These are phyloP conservation scores for Siphamia tubifer DNA, from an alignment of 2,113 vertebrate genomes.

Conservation along the genomic window DNA sequence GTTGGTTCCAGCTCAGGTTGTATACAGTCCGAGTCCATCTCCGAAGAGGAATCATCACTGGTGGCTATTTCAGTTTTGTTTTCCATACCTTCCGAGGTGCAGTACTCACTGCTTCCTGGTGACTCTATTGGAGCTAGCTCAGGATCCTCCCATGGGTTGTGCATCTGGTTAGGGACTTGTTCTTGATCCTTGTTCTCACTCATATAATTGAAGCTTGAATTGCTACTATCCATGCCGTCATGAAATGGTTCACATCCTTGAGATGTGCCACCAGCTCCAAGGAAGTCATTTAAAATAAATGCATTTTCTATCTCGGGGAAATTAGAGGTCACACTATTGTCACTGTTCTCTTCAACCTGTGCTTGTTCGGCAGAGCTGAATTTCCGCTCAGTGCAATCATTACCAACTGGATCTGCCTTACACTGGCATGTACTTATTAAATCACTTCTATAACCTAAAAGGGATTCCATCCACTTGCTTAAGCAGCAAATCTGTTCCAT, in stretches of 20 bases:
- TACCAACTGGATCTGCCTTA: neutral
- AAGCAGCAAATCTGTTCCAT: slow-evolving; percentile 67
- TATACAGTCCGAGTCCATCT: neutral
- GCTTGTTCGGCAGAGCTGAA: neutral
- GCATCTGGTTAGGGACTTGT: neutral
- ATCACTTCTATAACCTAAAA: neutral
- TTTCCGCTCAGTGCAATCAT: neutral
- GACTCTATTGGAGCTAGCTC: neutral
- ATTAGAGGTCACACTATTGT: neutral
- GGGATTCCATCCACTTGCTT: slow-evolving; percentile 37
- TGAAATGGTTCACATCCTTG: neutral
- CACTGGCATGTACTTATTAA: slow-evolving; percentile 38
- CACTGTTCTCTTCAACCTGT: neutral
- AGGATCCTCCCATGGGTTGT: neutral
- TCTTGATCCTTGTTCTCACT: slow-evolving; percentile 2
- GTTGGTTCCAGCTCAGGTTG: neutral
- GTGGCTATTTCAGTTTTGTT: neutral
- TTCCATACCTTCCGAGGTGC: neutral
- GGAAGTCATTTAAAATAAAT: neutral
- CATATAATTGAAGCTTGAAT: neutral
- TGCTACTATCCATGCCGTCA: neutral
- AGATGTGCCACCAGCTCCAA: neutral
- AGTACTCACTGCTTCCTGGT: neutral
- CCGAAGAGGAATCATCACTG: neutral
- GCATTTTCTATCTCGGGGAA: neutral